These are phyloP conservation scores for Rhizoglyphus robini DNA, from an alignment of 1,140 invertebrate species.

Conservation along the genomic window DNA sequence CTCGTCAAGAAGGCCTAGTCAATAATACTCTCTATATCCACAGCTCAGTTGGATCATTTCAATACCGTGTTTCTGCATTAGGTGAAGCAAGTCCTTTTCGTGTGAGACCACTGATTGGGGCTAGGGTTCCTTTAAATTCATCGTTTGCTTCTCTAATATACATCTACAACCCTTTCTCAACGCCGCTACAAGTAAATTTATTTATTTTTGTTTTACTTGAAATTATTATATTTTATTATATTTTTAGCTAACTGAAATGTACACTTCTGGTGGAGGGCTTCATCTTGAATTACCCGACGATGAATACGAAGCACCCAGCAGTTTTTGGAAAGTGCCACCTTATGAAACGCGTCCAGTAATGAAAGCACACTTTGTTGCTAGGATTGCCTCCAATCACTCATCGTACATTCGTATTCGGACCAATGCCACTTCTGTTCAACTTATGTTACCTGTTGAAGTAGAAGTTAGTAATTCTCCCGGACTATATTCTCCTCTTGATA, in stretches of 20 bases:
- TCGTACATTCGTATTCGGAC: constrained; percentile 64
- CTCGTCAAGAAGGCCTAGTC: constrained; percentile 69
- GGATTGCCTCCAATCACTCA: constrained; percentile 60
- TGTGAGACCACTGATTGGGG: constrained; percentile 69
- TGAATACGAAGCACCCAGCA: constrained; percentile 58
- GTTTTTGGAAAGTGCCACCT: constrained; percentile 76
- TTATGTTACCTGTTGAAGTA: constrained; percentile 70
- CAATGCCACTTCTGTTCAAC: constrained; percentile 44
- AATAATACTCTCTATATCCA: constrained; percentile 80
- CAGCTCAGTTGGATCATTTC: constrained; percentile 72
- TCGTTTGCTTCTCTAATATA: constrained; percentile 75
- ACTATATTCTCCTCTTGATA: constrained; percentile 57
- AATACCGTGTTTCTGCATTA: constrained; percentile 64
- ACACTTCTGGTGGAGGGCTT: constrained; percentile 78
- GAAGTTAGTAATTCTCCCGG: constrained; percentile 59
- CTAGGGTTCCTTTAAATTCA: constrained; percentile 78
- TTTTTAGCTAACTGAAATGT: constrained; percentile 62
- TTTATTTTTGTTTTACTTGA: background rate
- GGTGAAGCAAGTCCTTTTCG: constrained; percentile 75
- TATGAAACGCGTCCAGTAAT: constrained; percentile 77
- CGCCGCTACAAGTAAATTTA: constrained; percentile 58
- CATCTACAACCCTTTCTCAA: constrained; percentile 81
- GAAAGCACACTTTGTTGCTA: constrained; percentile 62
- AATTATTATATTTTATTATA: background rate
- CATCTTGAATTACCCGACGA: constrained; percentile 72